phyloP scores from a whole-genome alignment of 2,797 vertebrate genomes.

The Phoeniculus purpureus region DNA sequence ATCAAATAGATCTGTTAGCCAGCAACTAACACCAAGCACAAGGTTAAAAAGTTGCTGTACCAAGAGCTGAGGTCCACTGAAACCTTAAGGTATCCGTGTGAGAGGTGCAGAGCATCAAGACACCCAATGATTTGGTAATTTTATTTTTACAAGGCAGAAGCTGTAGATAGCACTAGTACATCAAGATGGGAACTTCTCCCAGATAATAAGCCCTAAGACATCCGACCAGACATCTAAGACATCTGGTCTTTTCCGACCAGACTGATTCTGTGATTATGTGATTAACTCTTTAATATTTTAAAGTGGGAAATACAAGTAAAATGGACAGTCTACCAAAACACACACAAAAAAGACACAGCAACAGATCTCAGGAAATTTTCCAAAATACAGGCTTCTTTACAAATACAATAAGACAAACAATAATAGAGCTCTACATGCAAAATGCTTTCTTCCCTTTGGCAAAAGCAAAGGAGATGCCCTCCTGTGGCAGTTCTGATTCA shows the following conservation, averaged over 20 bases:
- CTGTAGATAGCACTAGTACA: background rate
- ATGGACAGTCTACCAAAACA: background rate
- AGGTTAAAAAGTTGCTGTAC: background rate
- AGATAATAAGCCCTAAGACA: background rate
- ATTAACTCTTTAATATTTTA: background rate
- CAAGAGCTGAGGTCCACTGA: background rate
- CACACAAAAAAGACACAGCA: background rate
- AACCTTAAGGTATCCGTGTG: rapidly evolving
- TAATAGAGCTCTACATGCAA: background rate
- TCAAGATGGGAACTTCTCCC: background rate
- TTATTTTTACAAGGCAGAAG: background rate
- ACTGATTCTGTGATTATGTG: too few relatives aligned
- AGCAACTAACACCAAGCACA: background rate
- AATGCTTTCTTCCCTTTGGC: background rate
- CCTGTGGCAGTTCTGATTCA: background rate
- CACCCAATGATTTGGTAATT: background rate
- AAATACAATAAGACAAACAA: background rate
- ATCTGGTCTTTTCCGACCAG: too few relatives aligned
- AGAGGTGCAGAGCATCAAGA: background rate
- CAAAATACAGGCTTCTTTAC: background rate
- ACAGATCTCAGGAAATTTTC: background rate
- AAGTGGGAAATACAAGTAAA: background rate
- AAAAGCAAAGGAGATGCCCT: background rate
- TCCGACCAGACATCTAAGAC: too few relatives aligned
- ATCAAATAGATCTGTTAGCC: background rate